Percentiles rank a stretch among this genome's conserved stretches.
These are phyloP conservation scores for Hystrix cristata DNA, from an alignment of 2,113 vertebrate genomes.

Conservation along the genomic window DNA sequence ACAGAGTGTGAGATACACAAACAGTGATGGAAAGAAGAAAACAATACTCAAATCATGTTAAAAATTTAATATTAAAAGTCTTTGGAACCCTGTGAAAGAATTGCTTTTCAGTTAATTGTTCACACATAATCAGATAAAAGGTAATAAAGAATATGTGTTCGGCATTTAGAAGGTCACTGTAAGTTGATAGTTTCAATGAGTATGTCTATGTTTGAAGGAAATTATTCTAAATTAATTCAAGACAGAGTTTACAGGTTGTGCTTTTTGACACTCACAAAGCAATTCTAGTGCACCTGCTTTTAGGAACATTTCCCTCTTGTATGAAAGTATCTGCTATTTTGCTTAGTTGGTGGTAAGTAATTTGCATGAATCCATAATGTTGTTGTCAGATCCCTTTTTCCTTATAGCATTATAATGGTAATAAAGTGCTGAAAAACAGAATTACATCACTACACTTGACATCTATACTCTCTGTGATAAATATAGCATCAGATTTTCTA, in stretches of 20 bases:
- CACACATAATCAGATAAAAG: conserved; percentile 29
- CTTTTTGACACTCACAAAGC: conserved; percentile 61
- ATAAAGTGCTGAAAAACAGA: conserved; percentile 79
- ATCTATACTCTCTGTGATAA: conserved; percentile 75
- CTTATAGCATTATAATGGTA: conserved; percentile 81
- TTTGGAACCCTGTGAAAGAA: conserved; percentile 45
- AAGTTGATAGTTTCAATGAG: conserved; percentile 64
- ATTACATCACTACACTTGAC: conserved; percentile 74
- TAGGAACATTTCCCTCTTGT: conserved; percentile 62
- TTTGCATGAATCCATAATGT: conserved; percentile 86
- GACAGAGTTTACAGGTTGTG: conserved; percentile 44
- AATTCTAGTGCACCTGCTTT: conserved; percentile 61
- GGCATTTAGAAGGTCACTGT: conserved; percentile 65
- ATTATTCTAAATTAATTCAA: conserved; percentile 80
- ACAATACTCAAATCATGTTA: conserved; percentile 31
- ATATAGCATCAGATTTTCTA: conserved; percentile 69
- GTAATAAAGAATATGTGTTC: conserved; percentile 58
- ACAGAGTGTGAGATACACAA: background rate
- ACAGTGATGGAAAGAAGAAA: conserved; percentile 8
- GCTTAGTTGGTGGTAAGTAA: conserved; percentile 78
- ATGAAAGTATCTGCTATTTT: conserved; percentile 68
- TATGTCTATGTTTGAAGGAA: conserved; percentile 70
- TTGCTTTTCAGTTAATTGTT: conserved; percentile 59
- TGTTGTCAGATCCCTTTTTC: conserved; percentile 67
- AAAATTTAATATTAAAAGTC: conserved; percentile 61